Base-by-base conservation (phyloP, 2,888 invertebrate species). In the Leuctra nigra region DNA sequence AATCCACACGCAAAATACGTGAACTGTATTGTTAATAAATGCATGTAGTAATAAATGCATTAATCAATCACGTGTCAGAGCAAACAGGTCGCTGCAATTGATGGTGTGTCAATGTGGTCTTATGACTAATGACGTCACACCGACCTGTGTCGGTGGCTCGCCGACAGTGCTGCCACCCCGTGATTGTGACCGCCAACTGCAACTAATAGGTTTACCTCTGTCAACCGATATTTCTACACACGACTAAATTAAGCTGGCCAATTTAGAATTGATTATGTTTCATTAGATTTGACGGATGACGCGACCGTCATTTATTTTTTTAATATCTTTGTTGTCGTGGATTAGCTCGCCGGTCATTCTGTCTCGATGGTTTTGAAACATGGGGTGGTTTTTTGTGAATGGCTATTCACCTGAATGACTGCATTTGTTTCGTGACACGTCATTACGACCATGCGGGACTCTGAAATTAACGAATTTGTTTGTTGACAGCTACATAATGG, bases 191-290 rank as follows among this genome's bases (percentile, higher is more conserved):
- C 39, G 16, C 39, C 4, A 20, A 39, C 18, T 39, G 39, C 18
- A n/a, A 14, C 39, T 39, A 39, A 39, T 39, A 39, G 39, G 39
- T 39, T 39, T 39, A 39, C 39, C 39, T 39, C 39, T 39, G 39
- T 18, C 39, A 39, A 18, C 18, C 18, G 18, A 39, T 18, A 39
- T 20, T 16, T 39, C 20, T 16, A 39, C 39, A 39, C 20, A 16
- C 20, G 39, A 39, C 39, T 39, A 39, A 16, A 39, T 39, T 39
- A 39, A 39, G 16, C 39, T 39, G 39, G 18, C 20, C 39, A 39
- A 39, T 39, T 39, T 39, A 39, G 18, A 20, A 39, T 39, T 39
- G 20, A 39, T 39, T 39, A 39, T 20, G 16, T 20, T 20, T 39
- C 39, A 39, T 39, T 39, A 39, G 16, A 20, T 3, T 7, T 39